Evolutionary conservation across 2,797 vertebrate genomes (phyloP), one percentile per base, ranked within the genome.

Genomic region (Rhynchotus rufescens): DNA sequence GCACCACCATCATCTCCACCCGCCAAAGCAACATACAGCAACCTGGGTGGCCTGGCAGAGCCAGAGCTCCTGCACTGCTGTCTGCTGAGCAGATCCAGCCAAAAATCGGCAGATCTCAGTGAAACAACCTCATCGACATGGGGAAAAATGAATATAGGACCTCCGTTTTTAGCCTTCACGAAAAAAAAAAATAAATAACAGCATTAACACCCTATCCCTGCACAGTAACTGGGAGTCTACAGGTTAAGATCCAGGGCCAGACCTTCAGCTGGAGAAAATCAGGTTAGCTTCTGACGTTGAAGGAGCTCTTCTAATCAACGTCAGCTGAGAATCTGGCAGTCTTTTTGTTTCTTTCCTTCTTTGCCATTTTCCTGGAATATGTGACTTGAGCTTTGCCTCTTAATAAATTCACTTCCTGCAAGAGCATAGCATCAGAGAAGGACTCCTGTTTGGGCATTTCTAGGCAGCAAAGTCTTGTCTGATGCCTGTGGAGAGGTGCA

Each of bases 401-500:
- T 72, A 75, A 77, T 20, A 42, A 87, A 72, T 54, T 19, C 26
- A 21, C 12, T 54, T 42, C 77, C 62, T 69, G 38, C 28, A 40
- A n/a, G 6, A 54, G 47, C 38, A 21, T 15, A 76, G 38, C 51
- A 2, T 6, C 28, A 20, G 64, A 73, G 74, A 34, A 85, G 30
- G 38, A 71, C 57, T 62, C 38, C 14, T 80, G 65, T 34, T 22
- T 15, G 59, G 86, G 67, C 72, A 88, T 68, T 91, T 81, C 38
- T 9, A 56, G 65, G 36, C 59, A 84, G 80, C 26, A 1, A 86
- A 47, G 54, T 80, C 75, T 56, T 80, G 67, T 80, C 4, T 65
- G 59, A 88, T 72, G 51, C 75, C 81, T 78, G 84, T 16, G 86
- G 83, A 88, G 68, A 94, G 32, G 83, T 82, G 80, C 86, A 87